Conservation (phyloP, 2,888 invertebrate species). For the Stenodera caucasica region DNA sequence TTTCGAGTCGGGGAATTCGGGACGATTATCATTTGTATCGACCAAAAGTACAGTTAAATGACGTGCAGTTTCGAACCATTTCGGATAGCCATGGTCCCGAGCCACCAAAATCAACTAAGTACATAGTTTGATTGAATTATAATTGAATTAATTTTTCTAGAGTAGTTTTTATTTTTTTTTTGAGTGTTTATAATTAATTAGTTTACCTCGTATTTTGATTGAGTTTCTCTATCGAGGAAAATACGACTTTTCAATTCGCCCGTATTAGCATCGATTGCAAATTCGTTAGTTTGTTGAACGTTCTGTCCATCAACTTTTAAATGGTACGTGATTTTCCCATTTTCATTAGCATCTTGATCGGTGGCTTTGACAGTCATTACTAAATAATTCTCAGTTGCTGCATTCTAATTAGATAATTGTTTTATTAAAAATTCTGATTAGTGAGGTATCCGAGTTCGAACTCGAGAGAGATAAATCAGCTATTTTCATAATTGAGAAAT, state of each 20-base stretch:
- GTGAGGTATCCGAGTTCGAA: no score
- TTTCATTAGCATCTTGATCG: slow-evolving; percentile 81
- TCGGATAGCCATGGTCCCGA: slow-evolving; percentile 79
- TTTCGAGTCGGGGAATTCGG: slow-evolving; percentile 69
- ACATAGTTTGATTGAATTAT: slow-evolving; percentile 18
- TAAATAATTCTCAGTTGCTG: slow-evolving; percentile 72
- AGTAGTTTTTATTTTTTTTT: background rate
- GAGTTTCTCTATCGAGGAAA: slow-evolving; percentile 75
- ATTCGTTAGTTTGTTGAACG: slow-evolving; percentile 79
- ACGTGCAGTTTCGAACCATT: slow-evolving; percentile 75
- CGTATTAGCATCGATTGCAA: slow-evolving; percentile 73
- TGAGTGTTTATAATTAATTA: background rate
- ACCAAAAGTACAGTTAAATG: slow-evolving; percentile 74
- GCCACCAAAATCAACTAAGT: slow-evolving; percentile 76
- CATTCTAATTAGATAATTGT: slow-evolving; percentile 60
- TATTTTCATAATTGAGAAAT: no score
- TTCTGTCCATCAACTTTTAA: slow-evolving; percentile 70
- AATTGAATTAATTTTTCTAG: background rate
- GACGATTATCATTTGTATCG: slow-evolving; percentile 81
- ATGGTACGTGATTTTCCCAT: slow-evolving; percentile 82
- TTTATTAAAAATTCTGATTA: background rate
- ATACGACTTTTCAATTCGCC: slow-evolving; percentile 82
- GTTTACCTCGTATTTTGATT: slow-evolving; percentile 65
- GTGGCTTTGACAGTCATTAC: slow-evolving; percentile 81
- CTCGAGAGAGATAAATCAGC: no score